Conservation (phyloP, 1,140 invertebrate genomes). For the Carposina sasakii region DNA sequence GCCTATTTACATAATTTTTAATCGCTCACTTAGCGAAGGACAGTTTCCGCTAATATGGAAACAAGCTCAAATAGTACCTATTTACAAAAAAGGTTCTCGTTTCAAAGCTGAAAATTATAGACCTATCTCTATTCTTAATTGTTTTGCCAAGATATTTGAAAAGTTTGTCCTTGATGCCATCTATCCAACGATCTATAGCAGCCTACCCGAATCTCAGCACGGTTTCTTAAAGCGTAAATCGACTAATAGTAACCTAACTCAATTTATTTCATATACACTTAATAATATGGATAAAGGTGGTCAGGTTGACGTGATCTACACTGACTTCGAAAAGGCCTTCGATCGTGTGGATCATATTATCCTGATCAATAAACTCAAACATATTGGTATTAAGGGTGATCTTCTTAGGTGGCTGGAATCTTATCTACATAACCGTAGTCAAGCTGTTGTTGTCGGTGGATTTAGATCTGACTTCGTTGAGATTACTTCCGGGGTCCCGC, state of each 20-base stretch:
- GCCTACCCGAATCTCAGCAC: not conserved
- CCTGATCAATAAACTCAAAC: not conserved
- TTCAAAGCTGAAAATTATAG: not conserved
- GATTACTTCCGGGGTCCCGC: not conserved
- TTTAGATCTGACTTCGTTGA: not conserved
- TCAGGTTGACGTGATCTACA: slow-evolving; percentile 13
- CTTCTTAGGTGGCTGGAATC: slow-evolving; percentile 6
- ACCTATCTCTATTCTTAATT: not conserved
- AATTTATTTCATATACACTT: not conserved
- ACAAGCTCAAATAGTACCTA: not conserved
- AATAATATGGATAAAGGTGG: slow-evolving; percentile 8
- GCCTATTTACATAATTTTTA: not conserved
- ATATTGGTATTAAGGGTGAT: slow-evolving; percentile 3
- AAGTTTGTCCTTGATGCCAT: not conserved
- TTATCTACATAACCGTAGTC: not conserved
- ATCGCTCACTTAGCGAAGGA: not conserved
- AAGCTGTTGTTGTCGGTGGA: not conserved
- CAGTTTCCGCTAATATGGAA: not conserved
- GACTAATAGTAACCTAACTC: not conserved
- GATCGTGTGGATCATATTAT: slow-evolving; percentile 9
- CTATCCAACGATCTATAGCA: not conserved
- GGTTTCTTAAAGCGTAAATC: not conserved
- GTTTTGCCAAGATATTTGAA: not conserved
- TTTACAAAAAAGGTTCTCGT: not conserved
- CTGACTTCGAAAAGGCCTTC: slow-evolving; percentile 17